Base-by-base conservation (phyloP, 2,888 invertebrate species). In the Eurytoma adleriae region DNA sequence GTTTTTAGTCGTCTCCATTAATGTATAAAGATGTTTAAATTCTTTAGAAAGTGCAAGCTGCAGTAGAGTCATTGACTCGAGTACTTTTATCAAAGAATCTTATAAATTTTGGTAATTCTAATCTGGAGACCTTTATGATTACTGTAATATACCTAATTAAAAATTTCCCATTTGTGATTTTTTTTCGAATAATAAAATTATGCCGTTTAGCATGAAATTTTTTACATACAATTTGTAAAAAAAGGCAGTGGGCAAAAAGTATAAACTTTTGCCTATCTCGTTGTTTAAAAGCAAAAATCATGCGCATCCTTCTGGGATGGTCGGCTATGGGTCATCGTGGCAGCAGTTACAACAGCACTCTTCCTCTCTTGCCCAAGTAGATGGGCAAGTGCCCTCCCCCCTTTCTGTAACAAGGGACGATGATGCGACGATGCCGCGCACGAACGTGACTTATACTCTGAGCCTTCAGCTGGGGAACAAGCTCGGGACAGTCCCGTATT, bases 1-100 rank as follows among this genome's bases (percentile, higher is more conserved):
- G 3, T 64, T 64, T 16, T 50, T 24, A 14, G 18, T 27, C 52
- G 27, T 74, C 54, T 57, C 70, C 72, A 50, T 56, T 56, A 72
- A 56, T 52, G 61, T 24, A 30, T 24, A 59, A 73, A 81, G 77
- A 20, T 77, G 59, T 73, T 74, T 74, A 69, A 72, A 76, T 77
- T 74, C 66, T 77, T 73, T 81, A 78, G 80, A 81, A 81, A 81
- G 78, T 74, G 73, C 72, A 77, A 77, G 40, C 4, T 4, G 0
- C 5, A 7, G 40, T 40, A 40, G 40, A 40, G 40, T 40, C 40
- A 40, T 7, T 40, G 1, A 40, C 40, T 40, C 4, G 0, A 7
- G 4, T 40, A 40, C 7, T 40, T 40, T 40, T 40, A 7, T 40
- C 40, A 40, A 40, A 40, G 7, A 7, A 4, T 40, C 5, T 40